A percentile compares a stretch with the other conserved stretches of the same genome.
phyloP scores from a whole-genome alignment of 2,888 invertebrate genomes.

The Apodemia zela region DNA sequence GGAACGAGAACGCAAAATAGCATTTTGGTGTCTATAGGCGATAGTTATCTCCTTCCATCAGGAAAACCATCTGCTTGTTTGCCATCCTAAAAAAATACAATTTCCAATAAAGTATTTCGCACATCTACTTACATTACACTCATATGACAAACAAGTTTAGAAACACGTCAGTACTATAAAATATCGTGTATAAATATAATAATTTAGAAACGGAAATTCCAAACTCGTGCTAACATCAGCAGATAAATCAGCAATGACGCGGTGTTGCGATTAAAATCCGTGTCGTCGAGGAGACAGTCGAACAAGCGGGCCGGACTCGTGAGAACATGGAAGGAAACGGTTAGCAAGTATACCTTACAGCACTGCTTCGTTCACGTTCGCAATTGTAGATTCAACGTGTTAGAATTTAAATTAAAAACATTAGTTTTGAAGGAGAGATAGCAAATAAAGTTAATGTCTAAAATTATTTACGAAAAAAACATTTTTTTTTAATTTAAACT shows the following conservation, averaged over 20 bases:
- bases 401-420: slow-evolving; percentile 28
- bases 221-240: slow-evolving; percentile 28
- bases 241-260: slow-evolving; percentile 66
- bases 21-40: too few relatives aligned
- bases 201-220: slow-evolving; percentile 30
- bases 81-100: too few relatives aligned
- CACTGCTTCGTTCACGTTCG: slow-evolving; percentile 30
- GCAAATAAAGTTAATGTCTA: not conserved
- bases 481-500: too few relatives aligned
- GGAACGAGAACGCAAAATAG: too few relatives aligned
- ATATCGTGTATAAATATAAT: slow-evolving; percentile 15
- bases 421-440: slow-evolving; percentile 9
- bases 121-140: too few relatives aligned
- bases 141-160: not conserved
- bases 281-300: slow-evolving; percentile 51
- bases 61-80: too few relatives aligned
- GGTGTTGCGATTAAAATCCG: slow-evolving; percentile 66
- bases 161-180: not conserved
- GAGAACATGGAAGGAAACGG: slow-evolving; percentile 57
- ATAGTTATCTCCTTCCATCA: too few relatives aligned
- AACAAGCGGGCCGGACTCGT: slow-evolving; percentile 54
- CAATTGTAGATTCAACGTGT: slow-evolving; percentile 33
- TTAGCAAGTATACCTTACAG: slow-evolving; percentile 44
- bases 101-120: too few relatives aligned
- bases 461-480: not conserved